phyloP scores from a whole-genome alignment of 2,797 vertebrate genomes.

The Gymnoscopelus microlampas region DNA sequence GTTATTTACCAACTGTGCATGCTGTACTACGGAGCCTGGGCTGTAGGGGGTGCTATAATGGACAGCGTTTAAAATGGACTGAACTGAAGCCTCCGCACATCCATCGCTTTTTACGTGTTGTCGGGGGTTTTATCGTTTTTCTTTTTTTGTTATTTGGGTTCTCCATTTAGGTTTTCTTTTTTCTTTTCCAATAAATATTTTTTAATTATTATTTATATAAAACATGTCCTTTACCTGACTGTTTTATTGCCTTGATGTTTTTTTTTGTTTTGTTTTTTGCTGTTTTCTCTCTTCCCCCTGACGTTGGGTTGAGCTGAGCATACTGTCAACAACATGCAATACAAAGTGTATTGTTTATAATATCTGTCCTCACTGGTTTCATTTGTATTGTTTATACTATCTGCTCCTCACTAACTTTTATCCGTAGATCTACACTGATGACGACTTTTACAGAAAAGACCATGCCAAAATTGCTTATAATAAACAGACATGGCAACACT shows the following conservation, averaged over 20 bases:
- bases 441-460: no score
- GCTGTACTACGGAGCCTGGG: constrained; percentile 81
- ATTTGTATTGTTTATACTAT: constrained; percentile 18
- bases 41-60: constrained; percentile 68
- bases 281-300: constrained; percentile 64
- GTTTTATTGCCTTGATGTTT: constrained; percentile 9
- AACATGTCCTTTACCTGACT: constrained; percentile 80
- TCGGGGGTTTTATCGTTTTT: constrained; percentile 36
- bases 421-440: no score
- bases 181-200: constrained; percentile 76
- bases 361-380: not conserved
- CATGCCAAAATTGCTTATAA: no score
- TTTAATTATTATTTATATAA: constrained; percentile 88
- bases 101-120: constrained; percentile 46
- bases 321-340: constrained; percentile 39
- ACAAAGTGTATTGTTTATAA: constrained; percentile 29
- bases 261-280: constrained; percentile 46
- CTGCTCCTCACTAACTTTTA: no score
- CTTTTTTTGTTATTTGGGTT: constrained; percentile 43
- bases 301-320: constrained; percentile 38
- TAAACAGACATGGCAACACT: no score
- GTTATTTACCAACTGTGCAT: constrained; percentile 75
- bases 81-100: constrained; percentile 59
- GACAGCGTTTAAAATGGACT: constrained; percentile 47
- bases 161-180: constrained; percentile 54